Conservation (phyloP, 2,797 vertebrate genomes). For the Okamejei kenojei region DNA sequence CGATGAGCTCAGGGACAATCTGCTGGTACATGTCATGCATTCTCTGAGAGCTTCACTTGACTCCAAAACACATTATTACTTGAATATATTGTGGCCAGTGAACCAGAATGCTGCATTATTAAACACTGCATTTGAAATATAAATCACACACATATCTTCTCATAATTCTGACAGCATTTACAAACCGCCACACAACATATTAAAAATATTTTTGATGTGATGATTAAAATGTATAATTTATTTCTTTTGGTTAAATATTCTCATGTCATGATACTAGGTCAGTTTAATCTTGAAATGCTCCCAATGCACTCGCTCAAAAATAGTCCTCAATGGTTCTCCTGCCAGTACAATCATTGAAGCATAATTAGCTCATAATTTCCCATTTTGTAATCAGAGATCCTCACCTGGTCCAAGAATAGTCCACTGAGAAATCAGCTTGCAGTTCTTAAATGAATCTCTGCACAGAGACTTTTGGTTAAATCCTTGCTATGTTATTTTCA, state of each 20-base stretch:
- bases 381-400: background rate
- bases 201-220: background rate
- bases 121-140: background rate
- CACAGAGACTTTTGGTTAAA: background rate
- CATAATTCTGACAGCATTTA: background rate
- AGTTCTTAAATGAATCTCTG: background rate
- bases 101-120: background rate
- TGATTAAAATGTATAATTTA: background rate
- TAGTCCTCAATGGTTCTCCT: background rate
- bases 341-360: background rate
- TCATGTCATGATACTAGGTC: background rate
- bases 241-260: background rate
- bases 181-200: background rate
- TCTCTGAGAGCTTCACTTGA: background rate
- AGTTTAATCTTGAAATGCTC: conserved; percentile 1
- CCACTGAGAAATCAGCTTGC: background rate
- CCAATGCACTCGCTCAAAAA: background rate
- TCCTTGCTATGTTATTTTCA: background rate
- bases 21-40: background rate
- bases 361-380: conserved; percentile 1
- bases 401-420: background rate
- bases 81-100: background rate
- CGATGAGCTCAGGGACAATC: background rate
- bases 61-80: background rate
- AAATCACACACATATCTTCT: background rate